Base-by-base conservation (phyloP, 1,140 invertebrate genomes). In the Trichonephila inaurata region DNA sequence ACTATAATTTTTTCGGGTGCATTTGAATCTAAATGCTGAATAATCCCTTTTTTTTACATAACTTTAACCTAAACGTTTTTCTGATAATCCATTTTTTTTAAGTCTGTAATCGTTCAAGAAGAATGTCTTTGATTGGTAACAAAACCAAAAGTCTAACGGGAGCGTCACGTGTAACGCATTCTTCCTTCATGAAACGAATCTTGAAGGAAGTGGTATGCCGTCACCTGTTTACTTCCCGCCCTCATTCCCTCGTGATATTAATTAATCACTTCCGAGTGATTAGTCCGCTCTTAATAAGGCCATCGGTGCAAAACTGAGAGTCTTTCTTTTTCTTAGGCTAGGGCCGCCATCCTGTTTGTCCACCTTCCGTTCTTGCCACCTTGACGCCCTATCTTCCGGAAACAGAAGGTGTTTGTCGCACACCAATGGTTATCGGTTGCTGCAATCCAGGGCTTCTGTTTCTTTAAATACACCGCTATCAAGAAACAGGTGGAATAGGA, bases 181-280 rank as follows among this genome's bases (percentile, higher is more conserved):
- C 21, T 40, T 66, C 86, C 60, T 5, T 40, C n/a, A 61, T 21
- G 33, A 85, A 21, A 85, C n/a, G 28, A 85, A 24, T 16, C 51
- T 12, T 28, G 28, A 51, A 83, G 81, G 82, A 83, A 83, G 64
- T 72, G 33, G 60, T 44, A n/a, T 89, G 69, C 72, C 89, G 66
- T 91, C 89, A 91, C 89, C 89, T 91, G 89, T 81, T 91, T 91
- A 81, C 89, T 69, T 60, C 90, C 88, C 72, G 72, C 28, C 88
- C 87, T 66, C 24, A 5, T 16, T 66, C n/a, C 33, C 86, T 62
- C 58, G 51, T 58, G 85, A 89, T 92, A 85, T 85, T 85, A 85
- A 92, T 92, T 92, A 92, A 92, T 92, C 90, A 85, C 77, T 92
- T 92, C 90, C 89, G 90, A 44, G 21, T 21, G 89, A 90, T 90